Evolutionary conservation across 2,797 vertebrate species (phyloP).

Genomic region (Mormyrus hasselquistii): DNA sequence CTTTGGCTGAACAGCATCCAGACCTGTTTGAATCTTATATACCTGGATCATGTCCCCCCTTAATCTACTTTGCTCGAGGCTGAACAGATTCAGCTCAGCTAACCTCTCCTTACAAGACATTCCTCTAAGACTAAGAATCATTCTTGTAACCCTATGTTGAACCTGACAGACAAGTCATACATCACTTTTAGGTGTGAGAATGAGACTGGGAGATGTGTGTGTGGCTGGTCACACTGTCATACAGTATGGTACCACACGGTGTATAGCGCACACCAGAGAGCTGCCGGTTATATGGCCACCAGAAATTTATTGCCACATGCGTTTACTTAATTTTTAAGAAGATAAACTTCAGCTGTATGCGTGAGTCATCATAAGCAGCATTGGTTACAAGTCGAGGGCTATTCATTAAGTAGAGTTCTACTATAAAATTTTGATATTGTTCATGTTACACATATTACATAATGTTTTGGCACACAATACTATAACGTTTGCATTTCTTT

Average conservation of each 20-base stretch:
- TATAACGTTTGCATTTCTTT: conserved; percentile 27
- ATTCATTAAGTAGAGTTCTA: not conserved
- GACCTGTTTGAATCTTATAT: no score
- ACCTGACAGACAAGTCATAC: no score
- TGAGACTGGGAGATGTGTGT: not conserved
- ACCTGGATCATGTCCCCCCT: no score
- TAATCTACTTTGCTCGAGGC: no score
- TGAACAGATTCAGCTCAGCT: no score
- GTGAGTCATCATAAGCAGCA: not conserved
- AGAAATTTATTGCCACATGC: not conserved
- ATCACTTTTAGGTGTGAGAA: not conserved
- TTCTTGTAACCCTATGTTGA: no score
- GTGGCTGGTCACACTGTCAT: not conserved
- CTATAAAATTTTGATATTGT: not conserved
- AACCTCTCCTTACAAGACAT: no score
- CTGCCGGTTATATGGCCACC: not conserved
- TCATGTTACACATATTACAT: not conserved
- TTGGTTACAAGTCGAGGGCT: not conserved
- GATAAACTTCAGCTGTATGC: not conserved
- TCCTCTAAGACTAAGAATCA: no score
- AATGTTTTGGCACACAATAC: conserved; percentile 11
- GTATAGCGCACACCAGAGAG: not conserved
- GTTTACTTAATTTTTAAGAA: not conserved
- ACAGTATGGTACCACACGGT: not conserved
- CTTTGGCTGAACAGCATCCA: no score